Conservation (phyloP, 2,113 vertebrate genomes). For the Indicator maculatus region DNA sequence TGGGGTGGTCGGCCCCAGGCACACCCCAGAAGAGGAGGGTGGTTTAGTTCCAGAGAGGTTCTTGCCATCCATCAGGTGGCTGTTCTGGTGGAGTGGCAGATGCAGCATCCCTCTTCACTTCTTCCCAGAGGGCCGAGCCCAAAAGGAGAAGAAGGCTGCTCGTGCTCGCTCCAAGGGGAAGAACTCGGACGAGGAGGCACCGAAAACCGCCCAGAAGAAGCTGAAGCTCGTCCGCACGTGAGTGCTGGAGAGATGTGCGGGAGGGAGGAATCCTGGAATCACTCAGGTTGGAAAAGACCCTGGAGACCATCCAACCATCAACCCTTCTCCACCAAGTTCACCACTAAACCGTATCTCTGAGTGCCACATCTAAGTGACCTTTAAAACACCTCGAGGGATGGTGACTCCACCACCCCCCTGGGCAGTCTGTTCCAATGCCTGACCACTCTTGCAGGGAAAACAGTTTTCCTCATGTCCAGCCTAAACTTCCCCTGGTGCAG, state of each 20-base stretch:
- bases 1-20: background rate
- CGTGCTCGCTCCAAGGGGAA: slow-evolving; percentile 94
- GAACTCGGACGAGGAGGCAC: slow-evolving; percentile 91
- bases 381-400: too few relatives aligned
- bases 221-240: slow-evolving; percentile 93
- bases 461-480: too few relatives aligned
- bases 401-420: too few relatives aligned
- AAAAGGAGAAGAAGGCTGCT: slow-evolving; percentile 92
- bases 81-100: background rate
- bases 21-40: background rate
- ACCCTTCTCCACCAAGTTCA: too few relatives aligned
- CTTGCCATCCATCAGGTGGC: slow-evolving; percentile 7
- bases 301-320: too few relatives aligned
- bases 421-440: too few relatives aligned
- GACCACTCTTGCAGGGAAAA: too few relatives aligned
- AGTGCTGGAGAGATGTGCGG: slow-evolving; percentile 14
- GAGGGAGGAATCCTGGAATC: background rate
- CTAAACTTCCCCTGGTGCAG: too few relatives aligned
- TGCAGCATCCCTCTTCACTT: slow-evolving; percentile 18
- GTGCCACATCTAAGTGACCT: too few relatives aligned
- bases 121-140: slow-evolving; percentile 83
- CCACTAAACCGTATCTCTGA: too few relatives aligned
- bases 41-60: background rate
- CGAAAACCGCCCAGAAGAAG: slow-evolving; percentile 93
- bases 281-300: too few relatives aligned